Evolutionary conservation across 2,797 vertebrate species (phyloP), one percentile per base, ranked within the genome.

Genomic region (Rhabdomys pumilio): DNA sequence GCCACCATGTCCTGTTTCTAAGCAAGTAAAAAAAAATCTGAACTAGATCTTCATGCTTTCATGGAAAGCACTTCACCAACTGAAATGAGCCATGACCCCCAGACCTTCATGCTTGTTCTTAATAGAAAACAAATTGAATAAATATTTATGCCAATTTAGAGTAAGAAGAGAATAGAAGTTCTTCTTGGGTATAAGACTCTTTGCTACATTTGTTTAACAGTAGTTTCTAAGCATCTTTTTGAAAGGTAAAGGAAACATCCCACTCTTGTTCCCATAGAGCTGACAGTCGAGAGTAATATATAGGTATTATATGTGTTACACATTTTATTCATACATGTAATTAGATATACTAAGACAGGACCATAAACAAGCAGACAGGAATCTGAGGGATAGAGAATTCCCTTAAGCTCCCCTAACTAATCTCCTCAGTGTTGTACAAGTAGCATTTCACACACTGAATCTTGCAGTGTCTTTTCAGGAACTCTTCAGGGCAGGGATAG

Each of bases 151-250:
- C 38, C 26, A 77, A 1, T 93, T 90, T 63, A 61, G 84, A 81
- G 67, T n/a, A n/a, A 79, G 22, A 86, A 91, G 19, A 93, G 88
- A 73, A 8, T 69, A 12, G 38, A 81, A 77, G 6, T 67, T 84
- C 63, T 73, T 57, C 59, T 53, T 85, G 29, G 34, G 6, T 59
- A 34, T 3, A 57, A 34, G 65, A 90, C 34, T 85, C 24, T 94
- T 80, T 89, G 69, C 41, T 69, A 15, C 29, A 82, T 50, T 83
- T 83, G 65, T 89, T 94, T 65, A 67, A 80, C 22, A 53, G 22
- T 61, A 80, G 31, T 93, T 72, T 57, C 31, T 77, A 72, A 93
- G 41, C 53, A 73, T 15, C 61, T 75, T 17, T 93, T 96, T 91
- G 24, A 59, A 88, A 92, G 44, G 53, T 73, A 26, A 95, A 76